Base-by-base conservation (phyloP, 1,140 invertebrate species). In the Glomeris maerens region DNA sequence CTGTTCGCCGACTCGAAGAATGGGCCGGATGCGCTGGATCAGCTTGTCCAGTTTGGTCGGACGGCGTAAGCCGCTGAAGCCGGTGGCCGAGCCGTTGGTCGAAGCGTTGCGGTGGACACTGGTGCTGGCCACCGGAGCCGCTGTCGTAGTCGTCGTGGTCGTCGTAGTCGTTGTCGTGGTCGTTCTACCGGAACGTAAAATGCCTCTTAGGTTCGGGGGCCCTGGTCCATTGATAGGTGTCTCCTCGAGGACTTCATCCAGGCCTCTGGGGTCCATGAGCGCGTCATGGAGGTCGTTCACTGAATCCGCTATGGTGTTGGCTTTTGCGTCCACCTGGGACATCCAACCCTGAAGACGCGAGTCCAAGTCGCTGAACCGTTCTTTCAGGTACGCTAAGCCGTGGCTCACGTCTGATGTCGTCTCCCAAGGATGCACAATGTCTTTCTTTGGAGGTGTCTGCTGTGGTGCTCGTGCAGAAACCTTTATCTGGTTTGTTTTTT, bases 331-430 rank as follows among this genome's bases (percentile, higher is more conserved):
- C 2, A 85, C 81, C 25, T 84, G 69, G 59, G 83, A 84, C 46
- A 86, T 84, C 57, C 87, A 83, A 59, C 84, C 86, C 57, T 86
- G 83, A 41, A 87, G 63, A 62, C 87, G 85, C 39, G 81, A 74
- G 62, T 89, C 84, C 52, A 87, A 78, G 50, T 81, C 77, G 38
- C 78, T 81, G 0, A 88, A 81, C 65, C 85, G 86, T 61, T 80
- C 78, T 67, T 85, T 81, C 14, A 88, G 67, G 0, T 77, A 77
- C 23, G 80, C 67, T 5, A 85, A 62, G 53, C 75, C 71, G 10
- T 42, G 20, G 4, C 17, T 42, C 40, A 42, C 40, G n/a, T n/a
- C n/a, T n/a, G n/a, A n/a, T n/a, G n/a, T n/a, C n/a, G n/a, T n/a
- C n/a, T n/a, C n/a, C n/a, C n/a, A n/a, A n/a, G n/a, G n/a, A n/a